phyloP scores from a whole-genome alignment of 2,113 vertebrate genomes.

The Trinectes maculatus region DNA sequence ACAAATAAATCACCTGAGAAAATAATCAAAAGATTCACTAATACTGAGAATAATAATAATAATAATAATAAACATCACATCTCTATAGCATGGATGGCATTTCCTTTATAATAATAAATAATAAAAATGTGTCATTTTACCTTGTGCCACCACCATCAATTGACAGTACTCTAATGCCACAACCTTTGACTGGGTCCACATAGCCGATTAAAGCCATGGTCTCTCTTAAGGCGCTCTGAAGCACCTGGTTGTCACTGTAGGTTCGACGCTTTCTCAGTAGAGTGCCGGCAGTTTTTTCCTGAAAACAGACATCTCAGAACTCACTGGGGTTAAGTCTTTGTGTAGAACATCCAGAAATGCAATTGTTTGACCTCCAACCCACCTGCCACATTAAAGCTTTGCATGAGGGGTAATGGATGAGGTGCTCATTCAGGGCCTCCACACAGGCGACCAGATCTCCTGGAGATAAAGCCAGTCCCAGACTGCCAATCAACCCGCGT shows the following conservation, averaged over 20 bases:
- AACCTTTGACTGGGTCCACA: constrained; percentile 76
- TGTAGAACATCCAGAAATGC: neutral
- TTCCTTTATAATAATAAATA: neutral
- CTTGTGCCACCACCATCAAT: constrained; percentile 82
- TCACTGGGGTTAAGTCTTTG: neutral
- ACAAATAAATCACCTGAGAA: neutral
- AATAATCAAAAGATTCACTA: neutral
- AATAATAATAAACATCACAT: too few species aligned
- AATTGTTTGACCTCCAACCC: constrained; percentile 4
- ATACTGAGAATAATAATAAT: neutral
- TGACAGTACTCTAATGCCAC: constrained; percentile 80
- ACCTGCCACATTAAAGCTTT: constrained; percentile 79
- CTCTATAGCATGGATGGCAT: too few species aligned
- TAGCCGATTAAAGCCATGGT: constrained; percentile 79
- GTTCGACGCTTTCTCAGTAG: constrained; percentile 64
- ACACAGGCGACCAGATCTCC: constrained; percentile 60
- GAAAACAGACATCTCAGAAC: constrained; percentile 17
- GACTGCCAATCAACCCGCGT: constrained; percentile 36
- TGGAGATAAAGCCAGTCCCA: constrained; percentile 51
- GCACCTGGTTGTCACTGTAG: constrained; percentile 50
- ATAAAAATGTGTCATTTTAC: constrained; percentile 56
- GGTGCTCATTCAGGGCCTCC: constrained; percentile 76
- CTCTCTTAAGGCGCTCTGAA: constrained; percentile 76
- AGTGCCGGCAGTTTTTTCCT: constrained; percentile 70
- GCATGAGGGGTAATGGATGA: constrained; percentile 73